A percentile compares a stretch with the other conserved stretches of the same genome.
These are phyloP conservation scores for Ectropis grisescens DNA, from an alignment of 1,140 invertebrate genomes.

Conservation along the genomic window DNA sequence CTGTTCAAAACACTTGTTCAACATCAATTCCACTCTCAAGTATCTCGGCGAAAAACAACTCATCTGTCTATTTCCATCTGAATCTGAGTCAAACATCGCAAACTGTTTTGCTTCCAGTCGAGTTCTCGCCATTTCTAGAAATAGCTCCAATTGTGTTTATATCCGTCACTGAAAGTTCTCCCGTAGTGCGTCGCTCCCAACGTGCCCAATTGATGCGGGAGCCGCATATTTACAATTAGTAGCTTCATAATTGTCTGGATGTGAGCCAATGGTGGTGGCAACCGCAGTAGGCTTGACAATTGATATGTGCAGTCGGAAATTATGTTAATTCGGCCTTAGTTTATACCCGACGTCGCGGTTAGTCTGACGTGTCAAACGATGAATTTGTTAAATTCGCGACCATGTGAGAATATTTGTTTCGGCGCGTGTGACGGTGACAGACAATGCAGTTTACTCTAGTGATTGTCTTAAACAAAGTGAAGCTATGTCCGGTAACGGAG, in stretches of 20 bases:
- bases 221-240: slow-evolving; percentile 57
- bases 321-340: slow-evolving; percentile 59
- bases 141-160: slow-evolving; percentile 52
- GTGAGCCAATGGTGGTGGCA: slow-evolving; percentile 35
- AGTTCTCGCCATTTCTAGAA: slow-evolving; percentile 40
- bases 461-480: slow-evolving; percentile 57
- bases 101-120: no score
- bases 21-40: no score
- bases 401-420: slow-evolving; percentile 38
- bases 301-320: slow-evolving; percentile 37
- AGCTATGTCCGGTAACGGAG: slow-evolving; percentile 49
- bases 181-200: slow-evolving; percentile 48
- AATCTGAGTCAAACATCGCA: no score
- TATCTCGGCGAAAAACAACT: no score
- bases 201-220: slow-evolving; percentile 61
- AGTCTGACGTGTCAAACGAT: slow-evolving; percentile 47
- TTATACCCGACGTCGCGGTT: slow-evolving; percentile 36
- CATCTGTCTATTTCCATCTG: no score
- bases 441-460: slow-evolving; percentile 63
- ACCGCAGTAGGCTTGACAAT: slow-evolving; percentile 40
- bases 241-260: slow-evolving; percentile 46
- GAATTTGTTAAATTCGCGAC: slow-evolving; percentile 36
- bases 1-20: no score
- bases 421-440: slow-evolving; percentile 25
- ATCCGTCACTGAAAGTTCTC: slow-evolving; percentile 54